Base-by-base conservation (phyloP, 2,113 vertebrate genomes). In the Toxostoma redivivum region DNA sequence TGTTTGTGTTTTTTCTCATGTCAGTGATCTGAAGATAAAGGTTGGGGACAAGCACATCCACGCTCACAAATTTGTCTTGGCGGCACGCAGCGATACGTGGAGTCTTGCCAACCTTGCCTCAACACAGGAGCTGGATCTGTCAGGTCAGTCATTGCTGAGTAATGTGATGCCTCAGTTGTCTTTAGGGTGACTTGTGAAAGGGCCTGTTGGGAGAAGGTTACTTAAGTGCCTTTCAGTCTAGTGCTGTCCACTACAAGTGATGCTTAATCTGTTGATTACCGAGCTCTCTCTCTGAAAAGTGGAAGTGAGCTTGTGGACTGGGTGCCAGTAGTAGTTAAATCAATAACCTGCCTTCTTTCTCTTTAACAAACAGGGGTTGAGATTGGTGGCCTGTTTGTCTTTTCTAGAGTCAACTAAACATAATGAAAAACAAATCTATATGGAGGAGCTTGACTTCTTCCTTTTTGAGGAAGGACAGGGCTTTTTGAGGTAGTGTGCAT, bases 51-150 rank as follows among this genome's bases (percentile, higher is more conserved):
- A 97, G 80, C 89, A 65, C 70, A 97, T 99, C 94, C 97, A 66
- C 11, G 99, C 99, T 90, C 99, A 99, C 96, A 99, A 99, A 97
- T 99, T 99, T 97, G 99, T 99, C 51, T 95, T 99, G 98, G 99
- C 99, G 5, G 99, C 99, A 12, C 99, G 99, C 82, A 99, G 98
- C 45, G 99, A 99, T 47, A 90, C 95, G 33, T 99, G 99, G 99
- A 99, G 99, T 85, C 98, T 99, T 79, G 95, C 98, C 94, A 99
- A 96, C 97, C 95, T 99, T 84, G 98, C 98, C 69, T 98, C 99
- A 33, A 98, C 98, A 22, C 94, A 98, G 62, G 99, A 99, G 95
- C 97, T 99, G 96, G 99, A 99, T 97, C 98, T 99, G 37, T 99
- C 99, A 97, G 99, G 99, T 99, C 95, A 98, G 98, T 81, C 77